Conservation (phyloP, 2,797 vertebrate genomes). For the Acipenser transmontanus region DNA sequence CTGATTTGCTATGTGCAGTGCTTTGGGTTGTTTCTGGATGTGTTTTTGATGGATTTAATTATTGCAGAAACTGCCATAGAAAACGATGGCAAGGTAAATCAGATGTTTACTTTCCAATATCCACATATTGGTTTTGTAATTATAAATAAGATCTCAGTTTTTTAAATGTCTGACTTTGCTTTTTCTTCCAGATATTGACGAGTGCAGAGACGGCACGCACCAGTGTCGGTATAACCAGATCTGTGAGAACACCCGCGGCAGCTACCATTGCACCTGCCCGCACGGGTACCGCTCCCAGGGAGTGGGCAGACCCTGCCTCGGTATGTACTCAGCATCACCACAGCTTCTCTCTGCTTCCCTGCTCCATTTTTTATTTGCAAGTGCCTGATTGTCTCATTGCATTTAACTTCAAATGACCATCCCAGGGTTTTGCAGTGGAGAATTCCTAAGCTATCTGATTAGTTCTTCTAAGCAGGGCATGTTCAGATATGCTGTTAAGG, state of each 20-base stretch:
- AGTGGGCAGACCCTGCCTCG: conserved; percentile 74
- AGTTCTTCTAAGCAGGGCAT: too few species aligned
- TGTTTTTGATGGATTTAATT: too few species aligned
- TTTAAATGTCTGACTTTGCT: not conserved
- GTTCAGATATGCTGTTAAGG: too few species aligned
- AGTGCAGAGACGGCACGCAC: conserved; percentile 85
- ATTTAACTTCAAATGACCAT: not conserved
- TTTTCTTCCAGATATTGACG: conserved; percentile 74
- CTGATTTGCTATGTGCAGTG: too few species aligned
- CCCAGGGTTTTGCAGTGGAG: too few species aligned
- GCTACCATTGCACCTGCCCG: conserved; percentile 87
- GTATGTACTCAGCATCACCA: conserved; percentile 57
- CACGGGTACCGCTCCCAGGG: conserved; percentile 82
- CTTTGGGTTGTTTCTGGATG: too few species aligned
- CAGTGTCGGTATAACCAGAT: conserved; percentile 91
- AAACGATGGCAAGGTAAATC: not conserved
- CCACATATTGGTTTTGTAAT: not conserved
- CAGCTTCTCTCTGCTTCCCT: not conserved
- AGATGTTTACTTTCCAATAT: not conserved
- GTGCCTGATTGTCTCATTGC: not conserved
- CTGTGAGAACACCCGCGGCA: conserved; percentile 87
- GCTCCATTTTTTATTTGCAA: not conserved
- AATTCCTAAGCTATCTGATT: too few species aligned
- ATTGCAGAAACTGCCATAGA: not conserved
- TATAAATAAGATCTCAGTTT: not conserved